Evolutionary conservation across 2,797 vertebrate species (phyloP).

Genomic region (Pipistrellus pygmaeus): DNA sequence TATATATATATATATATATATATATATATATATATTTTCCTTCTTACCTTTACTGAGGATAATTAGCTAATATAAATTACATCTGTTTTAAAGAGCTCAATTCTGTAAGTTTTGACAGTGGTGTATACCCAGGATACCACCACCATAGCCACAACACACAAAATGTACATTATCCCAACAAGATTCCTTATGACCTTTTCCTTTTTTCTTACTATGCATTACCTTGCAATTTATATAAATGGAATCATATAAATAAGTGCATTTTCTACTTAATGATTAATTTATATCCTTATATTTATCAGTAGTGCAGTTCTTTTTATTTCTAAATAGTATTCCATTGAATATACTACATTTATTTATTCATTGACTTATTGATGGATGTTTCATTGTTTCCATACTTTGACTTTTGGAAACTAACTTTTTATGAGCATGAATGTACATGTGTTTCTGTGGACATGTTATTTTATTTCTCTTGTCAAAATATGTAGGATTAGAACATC

Average conservation of each 20-base stretch:
- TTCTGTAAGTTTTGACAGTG: not conserved
- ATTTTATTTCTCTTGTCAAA: too few relatives aligned
- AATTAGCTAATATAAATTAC: not conserved
- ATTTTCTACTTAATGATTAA: not conserved
- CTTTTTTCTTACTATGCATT: not conserved
- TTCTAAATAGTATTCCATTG: too few relatives aligned
- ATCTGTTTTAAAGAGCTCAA: not conserved
- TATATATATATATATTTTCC: not conserved
- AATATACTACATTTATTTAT: too few relatives aligned
- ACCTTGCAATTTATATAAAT: not conserved
- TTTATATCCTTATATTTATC: not conserved
- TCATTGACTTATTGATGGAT: too few relatives aligned
- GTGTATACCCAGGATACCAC: not conserved
- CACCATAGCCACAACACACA: not conserved
- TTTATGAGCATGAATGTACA: too few relatives aligned
- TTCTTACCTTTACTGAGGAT: not conserved
- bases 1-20: not conserved
- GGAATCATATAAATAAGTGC: not conserved
- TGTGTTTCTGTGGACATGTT: too few relatives aligned
- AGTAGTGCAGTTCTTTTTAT: not conserved
- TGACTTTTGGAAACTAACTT: too few relatives aligned
- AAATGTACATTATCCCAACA: not conserved
- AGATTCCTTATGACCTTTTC: not conserved
- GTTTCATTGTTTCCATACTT: too few relatives aligned
- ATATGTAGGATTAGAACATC: not conserved